phyloP scores from a whole-genome alignment of 2,113 vertebrate genomes.

The Oncorhynchus nerka region DNA sequence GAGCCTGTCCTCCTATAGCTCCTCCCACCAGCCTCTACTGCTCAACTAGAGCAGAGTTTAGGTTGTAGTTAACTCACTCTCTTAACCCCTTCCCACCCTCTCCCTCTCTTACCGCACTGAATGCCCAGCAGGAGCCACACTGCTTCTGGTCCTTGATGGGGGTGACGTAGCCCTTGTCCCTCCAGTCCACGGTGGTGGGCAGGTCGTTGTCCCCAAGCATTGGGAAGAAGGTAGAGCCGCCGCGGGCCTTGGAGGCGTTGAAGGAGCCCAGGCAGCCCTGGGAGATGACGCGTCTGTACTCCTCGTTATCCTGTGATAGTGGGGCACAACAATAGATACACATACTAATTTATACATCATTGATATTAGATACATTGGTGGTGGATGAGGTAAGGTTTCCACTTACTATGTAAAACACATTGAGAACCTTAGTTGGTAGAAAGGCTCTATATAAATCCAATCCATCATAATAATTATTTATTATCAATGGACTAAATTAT shows the following conservation, averaged over 20 bases:
- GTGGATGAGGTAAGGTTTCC: too few relatives aligned
- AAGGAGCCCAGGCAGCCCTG: constrained; percentile 60
- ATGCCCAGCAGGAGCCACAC: constrained; percentile 77
- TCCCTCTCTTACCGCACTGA: constrained; percentile 56
- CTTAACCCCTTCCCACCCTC: not conserved
- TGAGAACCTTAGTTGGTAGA: too few relatives aligned
- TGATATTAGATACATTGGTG: too few relatives aligned
- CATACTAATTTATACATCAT: too few relatives aligned
- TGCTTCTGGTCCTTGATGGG: constrained; percentile 65
- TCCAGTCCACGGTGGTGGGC: constrained; percentile 69
- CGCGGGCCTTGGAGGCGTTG: constrained; percentile 59
- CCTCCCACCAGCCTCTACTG: too few relatives aligned
- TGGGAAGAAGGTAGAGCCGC: constrained; percentile 51
- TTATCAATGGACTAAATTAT: too few relatives aligned
- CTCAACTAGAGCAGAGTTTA: not conserved
- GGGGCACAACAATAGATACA: not conserved
- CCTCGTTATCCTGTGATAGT: constrained; percentile 66
- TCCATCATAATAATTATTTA: too few relatives aligned
- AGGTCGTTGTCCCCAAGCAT: constrained; percentile 23
- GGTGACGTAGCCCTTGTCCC: constrained; percentile 72
- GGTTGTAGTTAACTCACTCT: not conserved
- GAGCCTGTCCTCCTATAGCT: too few relatives aligned
- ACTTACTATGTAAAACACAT: too few relatives aligned
- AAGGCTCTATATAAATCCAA: too few relatives aligned
- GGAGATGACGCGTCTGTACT: constrained; percentile 64